phyloP scores from a whole-genome alignment of 2,888 invertebrate genomes.

The Pristionchus arcanus region DNA sequence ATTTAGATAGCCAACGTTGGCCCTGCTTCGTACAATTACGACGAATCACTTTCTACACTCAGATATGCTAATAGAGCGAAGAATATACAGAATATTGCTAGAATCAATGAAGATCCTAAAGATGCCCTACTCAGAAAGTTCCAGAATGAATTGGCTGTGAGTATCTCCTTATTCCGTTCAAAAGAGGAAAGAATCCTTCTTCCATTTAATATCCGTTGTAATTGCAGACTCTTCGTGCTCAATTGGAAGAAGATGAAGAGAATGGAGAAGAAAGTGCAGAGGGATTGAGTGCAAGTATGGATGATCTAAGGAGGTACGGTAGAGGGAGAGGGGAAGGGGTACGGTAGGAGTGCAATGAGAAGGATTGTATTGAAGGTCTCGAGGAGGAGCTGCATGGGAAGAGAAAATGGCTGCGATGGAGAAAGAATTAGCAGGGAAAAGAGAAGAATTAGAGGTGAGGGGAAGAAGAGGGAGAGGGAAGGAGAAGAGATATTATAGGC shows the following conservation, averaged over 20 bases:
- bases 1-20: constrained; percentile 94
- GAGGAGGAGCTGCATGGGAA: constrained; percentile 63
- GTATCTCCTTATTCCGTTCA: neutral
- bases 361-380: neutral
- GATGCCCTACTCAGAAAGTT: constrained; percentile 95
- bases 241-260: constrained; percentile 63
- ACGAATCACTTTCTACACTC: constrained; percentile 96
- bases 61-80: constrained; percentile 96
- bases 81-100: constrained; percentile 95
- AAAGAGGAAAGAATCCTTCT: neutral
- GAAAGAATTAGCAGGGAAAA: constrained; percentile 79
- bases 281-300: constrained; percentile 53
- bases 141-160: constrained; percentile 91
- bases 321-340: neutral
- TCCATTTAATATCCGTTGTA: too few relatives aligned
- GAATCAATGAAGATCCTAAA: constrained; percentile 97
- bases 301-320: constrained; percentile 53
- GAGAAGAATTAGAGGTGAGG: constrained; percentile 78
- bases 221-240: constrained; percentile 57
- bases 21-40: constrained; percentile 96
- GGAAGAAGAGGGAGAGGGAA: neutral
- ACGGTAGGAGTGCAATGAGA: neutral
- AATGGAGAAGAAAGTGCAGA: constrained; percentile 59
- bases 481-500: constrained; percentile 78
- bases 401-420: constrained; percentile 82